These are phyloP conservation scores for Sycophila texana DNA, from an alignment of 2,888 invertebrate genomes.

Conservation along the genomic window DNA sequence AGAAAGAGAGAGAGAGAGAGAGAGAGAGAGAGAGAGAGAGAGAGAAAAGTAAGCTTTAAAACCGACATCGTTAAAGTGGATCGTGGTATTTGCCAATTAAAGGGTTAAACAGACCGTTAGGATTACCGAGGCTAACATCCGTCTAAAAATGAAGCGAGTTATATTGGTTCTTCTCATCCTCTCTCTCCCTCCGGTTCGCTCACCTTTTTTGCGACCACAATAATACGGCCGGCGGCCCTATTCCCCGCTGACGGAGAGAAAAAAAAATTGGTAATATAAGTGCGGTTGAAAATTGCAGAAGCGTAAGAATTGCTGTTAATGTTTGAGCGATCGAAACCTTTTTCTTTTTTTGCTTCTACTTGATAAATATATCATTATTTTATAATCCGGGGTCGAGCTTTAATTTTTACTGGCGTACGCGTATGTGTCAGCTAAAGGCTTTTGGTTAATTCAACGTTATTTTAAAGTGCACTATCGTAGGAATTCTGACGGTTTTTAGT, in stretches of 20 bases:
- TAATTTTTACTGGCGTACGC: too few species aligned
- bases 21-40: slow-evolving; percentile 13
- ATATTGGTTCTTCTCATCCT: slow-evolving; percentile 20
- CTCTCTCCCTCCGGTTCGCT: too few species aligned
- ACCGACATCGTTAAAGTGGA: slow-evolving; percentile 51
- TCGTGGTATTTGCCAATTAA: slow-evolving; percentile 55
- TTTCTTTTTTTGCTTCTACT: too few species aligned
- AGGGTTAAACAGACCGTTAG: slow-evolving; percentile 56
- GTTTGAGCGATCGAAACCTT: background rate
- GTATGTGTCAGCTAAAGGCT: too few species aligned
- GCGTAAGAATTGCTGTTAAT: background rate
- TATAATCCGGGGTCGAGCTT: too few species aligned
- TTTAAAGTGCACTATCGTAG: too few species aligned
- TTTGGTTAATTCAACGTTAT: too few species aligned
- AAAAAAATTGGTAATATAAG: slow-evolving; percentile 32
- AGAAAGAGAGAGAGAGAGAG: slow-evolving; percentile 20
- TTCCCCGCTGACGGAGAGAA: background rate
- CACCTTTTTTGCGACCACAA: slow-evolving; percentile 7
- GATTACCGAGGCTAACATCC: slow-evolving; percentile 46
- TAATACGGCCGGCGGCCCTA: background rate
- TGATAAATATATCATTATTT: too few species aligned
- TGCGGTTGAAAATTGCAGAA: background rate
- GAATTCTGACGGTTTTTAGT: too few species aligned
- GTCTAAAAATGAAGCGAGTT: slow-evolving; percentile 48
- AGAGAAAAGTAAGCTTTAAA: slow-evolving; percentile 37